phyloP scores from a whole-genome alignment of 2,888 invertebrate genomes.

The Leptopilina myrica region DNA sequence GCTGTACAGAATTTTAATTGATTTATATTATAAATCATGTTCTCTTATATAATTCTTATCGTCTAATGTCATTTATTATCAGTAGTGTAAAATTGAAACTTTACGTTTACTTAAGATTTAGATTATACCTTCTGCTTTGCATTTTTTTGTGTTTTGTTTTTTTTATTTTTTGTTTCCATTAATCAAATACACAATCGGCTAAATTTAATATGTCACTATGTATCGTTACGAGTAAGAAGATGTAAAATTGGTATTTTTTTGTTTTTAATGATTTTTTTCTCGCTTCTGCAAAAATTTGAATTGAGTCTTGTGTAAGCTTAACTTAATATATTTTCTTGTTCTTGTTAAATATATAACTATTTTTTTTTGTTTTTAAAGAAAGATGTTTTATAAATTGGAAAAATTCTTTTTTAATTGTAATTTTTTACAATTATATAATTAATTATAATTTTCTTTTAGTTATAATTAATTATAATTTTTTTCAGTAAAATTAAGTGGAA shows the following conservation, averaged over 20 bases:
- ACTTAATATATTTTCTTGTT: conserved; percentile 69
- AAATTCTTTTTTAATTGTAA: too few species aligned
- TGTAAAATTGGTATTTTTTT: conserved; percentile 75
- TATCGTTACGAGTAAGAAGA: conserved; percentile 76
- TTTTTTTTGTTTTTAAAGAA: neutral
- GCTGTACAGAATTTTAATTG: conserved; percentile 72
- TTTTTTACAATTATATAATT: too few species aligned
- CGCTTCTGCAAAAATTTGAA: conserved; percentile 70
- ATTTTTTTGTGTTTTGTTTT: conserved; percentile 52
- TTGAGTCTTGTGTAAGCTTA: conserved; percentile 73
- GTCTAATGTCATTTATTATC: conserved; percentile 75
- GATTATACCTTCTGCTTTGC: conserved; percentile 66
- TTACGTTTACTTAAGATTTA: conserved; percentile 73
- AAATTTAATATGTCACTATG: conserved; percentile 74
- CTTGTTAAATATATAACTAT: neutral
- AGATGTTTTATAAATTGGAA: too few species aligned
- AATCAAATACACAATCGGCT: conserved; percentile 72
- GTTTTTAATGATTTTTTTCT: conserved; percentile 53
- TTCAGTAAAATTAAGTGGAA: too few species aligned
- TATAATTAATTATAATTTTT: too few species aligned
- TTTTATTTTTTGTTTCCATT: conserved; percentile 58
- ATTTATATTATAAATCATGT: conserved; percentile 74
- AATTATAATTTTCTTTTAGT: too few species aligned
- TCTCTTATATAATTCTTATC: conserved; percentile 73
- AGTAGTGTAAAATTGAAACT: conserved; percentile 76